Evolutionary conservation across 2,888 invertebrate genomes (phyloP).

Genomic region (Sarcophaga rosellei): DNA sequence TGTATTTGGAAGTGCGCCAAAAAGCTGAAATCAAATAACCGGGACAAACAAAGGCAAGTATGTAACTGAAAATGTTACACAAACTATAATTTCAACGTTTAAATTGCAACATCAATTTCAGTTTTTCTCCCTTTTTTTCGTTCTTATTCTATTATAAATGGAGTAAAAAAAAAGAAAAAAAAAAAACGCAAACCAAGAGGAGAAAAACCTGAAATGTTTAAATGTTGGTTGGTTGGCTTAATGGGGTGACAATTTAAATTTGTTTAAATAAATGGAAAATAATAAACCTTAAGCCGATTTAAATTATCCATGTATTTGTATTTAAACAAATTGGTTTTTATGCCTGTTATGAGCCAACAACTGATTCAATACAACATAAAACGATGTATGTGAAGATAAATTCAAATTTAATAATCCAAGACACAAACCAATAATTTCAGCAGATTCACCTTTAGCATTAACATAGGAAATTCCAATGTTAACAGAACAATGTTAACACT

Average conservation of each 20-base stretch:
- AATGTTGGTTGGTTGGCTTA: conserved; percentile 47
- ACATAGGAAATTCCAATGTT: too few species aligned
- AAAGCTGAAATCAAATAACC: conserved; percentile 43
- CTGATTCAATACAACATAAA: too few species aligned
- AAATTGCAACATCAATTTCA: conserved; percentile 50
- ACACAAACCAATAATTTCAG: too few species aligned
- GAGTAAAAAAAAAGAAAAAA: background rate
- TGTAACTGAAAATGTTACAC: conserved; percentile 56
- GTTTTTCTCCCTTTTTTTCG: conserved; percentile 5
- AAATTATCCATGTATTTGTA: background rate
- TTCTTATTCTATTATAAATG: background rate
- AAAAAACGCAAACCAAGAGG: background rate
- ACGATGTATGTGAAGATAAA: too few species aligned
- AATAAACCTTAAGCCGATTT: background rate
- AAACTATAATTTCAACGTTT: conserved; percentile 54
- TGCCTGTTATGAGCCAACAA: background rate
- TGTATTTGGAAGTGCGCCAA: conserved; percentile 61
- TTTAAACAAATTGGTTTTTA: background rate
- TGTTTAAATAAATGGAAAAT: conserved; percentile 21
- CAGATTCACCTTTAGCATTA: too few species aligned
- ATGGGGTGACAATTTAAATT: conserved; percentile 37
- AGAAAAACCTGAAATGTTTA: conserved; percentile 17
- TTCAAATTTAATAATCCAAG: too few species aligned
- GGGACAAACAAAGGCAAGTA: conserved; percentile 51
- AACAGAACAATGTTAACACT: too few species aligned